These are phyloP conservation scores for Tetrax tetrax DNA, from an alignment of 2,113 vertebrate genomes.

Conservation along the genomic window DNA sequence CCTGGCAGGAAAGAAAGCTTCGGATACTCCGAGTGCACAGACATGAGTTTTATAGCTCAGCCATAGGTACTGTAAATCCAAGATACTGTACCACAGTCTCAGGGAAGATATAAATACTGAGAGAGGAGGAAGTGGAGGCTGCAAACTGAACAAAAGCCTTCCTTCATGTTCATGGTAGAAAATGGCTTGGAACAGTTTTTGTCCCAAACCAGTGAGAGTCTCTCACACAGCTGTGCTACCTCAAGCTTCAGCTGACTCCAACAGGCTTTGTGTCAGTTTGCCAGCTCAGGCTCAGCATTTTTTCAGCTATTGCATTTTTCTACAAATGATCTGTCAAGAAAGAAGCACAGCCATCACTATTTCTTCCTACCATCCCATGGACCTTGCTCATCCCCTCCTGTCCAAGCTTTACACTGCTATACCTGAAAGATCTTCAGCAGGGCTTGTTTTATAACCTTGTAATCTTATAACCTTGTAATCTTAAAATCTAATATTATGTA, in stretches of 20 bases:
- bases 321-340: neutral
- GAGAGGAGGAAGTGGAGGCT: slow-evolving; percentile 3
- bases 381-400: neutral
- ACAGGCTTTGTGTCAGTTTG: neutral
- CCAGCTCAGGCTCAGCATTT: neutral
- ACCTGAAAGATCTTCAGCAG: neutral
- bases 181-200: neutral
- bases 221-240: neutral
- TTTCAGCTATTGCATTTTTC: neutral
- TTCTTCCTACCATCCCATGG: neutral
- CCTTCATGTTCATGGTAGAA: neutral
- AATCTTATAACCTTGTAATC: no score
- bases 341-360: neutral
- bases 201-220: neutral
- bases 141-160: slow-evolving; percentile 25
- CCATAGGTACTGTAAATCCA: slow-evolving; percentile 9
- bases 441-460: neutral
- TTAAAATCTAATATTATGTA: neutral
- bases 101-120: slow-evolving; percentile 10
- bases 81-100: slow-evolving; percentile 16
- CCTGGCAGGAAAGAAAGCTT: slow-evolving; percentile 19
- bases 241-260: neutral
- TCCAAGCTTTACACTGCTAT: neutral
- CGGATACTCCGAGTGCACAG: neutral
- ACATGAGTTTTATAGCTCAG: slow-evolving; percentile 38